phyloP scores from a whole-genome alignment of 2,113 vertebrate species.

The Benitochromis conjunctus region DNA sequence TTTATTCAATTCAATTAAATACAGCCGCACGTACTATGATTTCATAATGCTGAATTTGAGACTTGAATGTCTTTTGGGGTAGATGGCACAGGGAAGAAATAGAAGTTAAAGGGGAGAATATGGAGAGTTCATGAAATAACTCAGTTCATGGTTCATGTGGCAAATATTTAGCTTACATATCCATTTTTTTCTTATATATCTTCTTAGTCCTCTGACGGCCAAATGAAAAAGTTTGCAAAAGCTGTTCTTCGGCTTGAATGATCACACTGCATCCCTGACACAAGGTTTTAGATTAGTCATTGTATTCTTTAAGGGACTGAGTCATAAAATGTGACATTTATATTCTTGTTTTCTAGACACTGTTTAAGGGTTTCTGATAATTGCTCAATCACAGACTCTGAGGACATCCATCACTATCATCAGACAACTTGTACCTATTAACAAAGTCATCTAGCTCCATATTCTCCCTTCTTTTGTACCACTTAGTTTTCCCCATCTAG shows the following conservation, averaged over 20 bases:
- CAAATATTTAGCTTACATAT: not conserved
- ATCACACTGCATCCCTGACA: not conserved
- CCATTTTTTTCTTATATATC: not conserved
- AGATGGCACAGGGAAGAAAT: not conserved
- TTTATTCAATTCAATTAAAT: not conserved
- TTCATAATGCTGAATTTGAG: not conserved
- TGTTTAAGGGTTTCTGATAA: not conserved
- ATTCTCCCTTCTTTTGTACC: conserved; percentile 81
- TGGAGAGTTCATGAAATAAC: not conserved
- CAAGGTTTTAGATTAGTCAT: not conserved
- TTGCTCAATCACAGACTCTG: not conserved
- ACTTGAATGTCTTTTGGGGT: not conserved
- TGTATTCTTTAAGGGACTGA: not conserved
- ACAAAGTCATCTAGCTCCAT: conserved; percentile 72
- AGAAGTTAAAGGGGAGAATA: not conserved
- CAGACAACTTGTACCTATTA: conserved; percentile 70
- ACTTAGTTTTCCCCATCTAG: not conserved
- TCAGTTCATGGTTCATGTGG: not conserved
- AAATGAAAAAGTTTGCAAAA: not conserved
- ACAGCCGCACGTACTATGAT: not conserved
- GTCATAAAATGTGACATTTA: not conserved
- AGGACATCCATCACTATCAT: conserved; percentile 78
- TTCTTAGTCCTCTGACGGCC: not conserved
- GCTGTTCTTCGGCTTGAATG: not conserved
- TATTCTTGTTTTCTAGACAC: not conserved